phyloP scores from a whole-genome alignment of 2,888 invertebrate genomes.

The Philopedon plagiatum region DNA sequence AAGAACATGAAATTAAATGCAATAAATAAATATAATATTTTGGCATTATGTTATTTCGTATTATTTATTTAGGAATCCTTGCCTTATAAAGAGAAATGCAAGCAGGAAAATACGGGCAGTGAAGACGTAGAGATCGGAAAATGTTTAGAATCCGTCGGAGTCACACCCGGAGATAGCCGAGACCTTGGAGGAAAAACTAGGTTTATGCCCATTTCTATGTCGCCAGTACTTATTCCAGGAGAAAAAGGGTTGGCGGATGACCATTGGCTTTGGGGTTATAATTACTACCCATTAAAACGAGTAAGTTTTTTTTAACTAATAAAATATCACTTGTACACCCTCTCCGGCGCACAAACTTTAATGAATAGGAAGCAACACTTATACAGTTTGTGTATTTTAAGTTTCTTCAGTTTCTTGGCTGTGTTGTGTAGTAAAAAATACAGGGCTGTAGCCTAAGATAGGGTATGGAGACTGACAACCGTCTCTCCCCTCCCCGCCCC shows the following conservation, averaged over 20 bases:
- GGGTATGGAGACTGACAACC: no score
- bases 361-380: no score
- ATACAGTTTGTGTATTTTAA: no score
- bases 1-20: no score
- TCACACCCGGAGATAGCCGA: slow-evolving; percentile 89
- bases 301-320: slow-evolving; percentile 73
- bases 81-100: slow-evolving; percentile 55
- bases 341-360: no score
- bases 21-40: no score
- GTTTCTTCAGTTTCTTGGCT: no score
- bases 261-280: slow-evolving; percentile 96
- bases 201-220: slow-evolving; percentile 95
- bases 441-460: no score
- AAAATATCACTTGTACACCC: no score
- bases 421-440: no score
- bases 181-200: slow-evolving; percentile 88
- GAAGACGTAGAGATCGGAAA: slow-evolving; percentile 95
- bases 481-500: no score
- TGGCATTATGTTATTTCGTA: background rate
- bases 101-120: slow-evolving; percentile 77
- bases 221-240: slow-evolving; percentile 91
- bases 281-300: slow-evolving; percentile 92
- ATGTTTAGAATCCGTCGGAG: slow-evolving; percentile 89
- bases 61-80: slow-evolving; percentile 57
- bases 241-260: slow-evolving; percentile 75